Conservation (phyloP, 2,888 invertebrate genomes). For the Eupeodes luniger region DNA sequence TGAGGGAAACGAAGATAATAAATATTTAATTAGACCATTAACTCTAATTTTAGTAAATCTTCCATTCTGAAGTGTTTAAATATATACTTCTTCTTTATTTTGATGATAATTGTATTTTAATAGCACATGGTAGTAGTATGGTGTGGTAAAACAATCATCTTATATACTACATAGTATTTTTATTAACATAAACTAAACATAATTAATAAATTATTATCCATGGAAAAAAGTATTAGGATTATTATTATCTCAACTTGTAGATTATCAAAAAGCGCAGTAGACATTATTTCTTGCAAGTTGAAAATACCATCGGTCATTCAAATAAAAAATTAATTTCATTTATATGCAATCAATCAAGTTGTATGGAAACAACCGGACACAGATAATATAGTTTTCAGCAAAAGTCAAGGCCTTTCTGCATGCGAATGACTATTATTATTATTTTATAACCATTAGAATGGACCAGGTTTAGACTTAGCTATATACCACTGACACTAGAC, state of each 20-base stretch:
- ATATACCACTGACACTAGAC: constrained; percentile 3
- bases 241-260: neutral
- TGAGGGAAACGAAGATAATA: constrained; percentile 12
- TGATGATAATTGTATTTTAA: constrained; percentile 28
- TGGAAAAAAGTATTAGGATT: neutral
- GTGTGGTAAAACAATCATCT: neutral
- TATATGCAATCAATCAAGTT: constrained; percentile 36
- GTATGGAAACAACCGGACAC: constrained; percentile 55
- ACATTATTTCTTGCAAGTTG: neutral
- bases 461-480: neutral
- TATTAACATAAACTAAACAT: constrained; percentile 11
- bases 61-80: constrained; percentile 2
- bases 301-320: constrained; percentile 35
- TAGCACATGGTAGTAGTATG: neutral
- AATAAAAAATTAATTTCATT: constrained; percentile 26
- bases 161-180: neutral
- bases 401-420: constrained; percentile 59
- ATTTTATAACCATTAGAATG: constrained; percentile 23
- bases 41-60: constrained; percentile 18
- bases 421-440: constrained; percentile 47
- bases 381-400: constrained; percentile 34
- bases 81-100: neutral
- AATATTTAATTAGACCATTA: constrained; percentile 40
- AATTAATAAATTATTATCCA: constrained; percentile 2
- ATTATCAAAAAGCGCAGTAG: constrained; percentile 1